Percentiles rank a stretch among this genome's conserved stretches.
Conservation (phyloP, 2,113 vertebrate genomes). For the Rynchops niger region DNA sequence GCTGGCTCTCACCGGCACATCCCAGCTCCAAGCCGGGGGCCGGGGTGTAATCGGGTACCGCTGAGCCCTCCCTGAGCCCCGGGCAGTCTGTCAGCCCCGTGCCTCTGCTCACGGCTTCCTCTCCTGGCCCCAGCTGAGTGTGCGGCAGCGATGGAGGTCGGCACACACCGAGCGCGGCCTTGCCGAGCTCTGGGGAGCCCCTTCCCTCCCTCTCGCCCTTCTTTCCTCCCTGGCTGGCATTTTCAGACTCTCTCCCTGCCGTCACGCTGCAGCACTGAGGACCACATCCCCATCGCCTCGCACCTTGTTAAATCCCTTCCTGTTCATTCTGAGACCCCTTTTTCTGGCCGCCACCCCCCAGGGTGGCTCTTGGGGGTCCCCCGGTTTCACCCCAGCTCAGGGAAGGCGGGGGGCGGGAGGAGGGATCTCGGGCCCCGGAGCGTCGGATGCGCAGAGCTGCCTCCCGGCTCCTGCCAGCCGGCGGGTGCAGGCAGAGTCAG, state of each 20-base stretch:
- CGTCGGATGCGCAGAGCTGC: rapidly evolving
- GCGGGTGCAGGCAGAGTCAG: rapidly evolving
- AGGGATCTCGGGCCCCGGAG: rapidly evolving
- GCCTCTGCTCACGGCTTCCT: background rate
- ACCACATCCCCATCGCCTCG: rapidly evolving
- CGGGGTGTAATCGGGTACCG: rapidly evolving
- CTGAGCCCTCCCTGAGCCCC: background rate
- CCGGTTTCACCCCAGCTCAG: background rate
- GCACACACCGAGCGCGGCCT: rapidly evolving
- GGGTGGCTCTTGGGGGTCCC: background rate
- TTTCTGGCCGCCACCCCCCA: background rate
- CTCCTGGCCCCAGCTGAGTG: rapidly evolving
- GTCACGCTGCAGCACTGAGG: background rate
- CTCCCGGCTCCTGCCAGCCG: background rate
- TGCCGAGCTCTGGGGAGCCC: background rate
- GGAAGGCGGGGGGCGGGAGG: rapidly evolving
- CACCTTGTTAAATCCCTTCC: background rate
- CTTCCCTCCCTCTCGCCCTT: background rate
- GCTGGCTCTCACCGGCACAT: rapidly evolving
- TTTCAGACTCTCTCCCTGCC: background rate
- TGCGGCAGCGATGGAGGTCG: rapidly evolving
- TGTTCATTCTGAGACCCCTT: background rate
- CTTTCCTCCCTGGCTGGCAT: background rate
- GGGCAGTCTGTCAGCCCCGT: rapidly evolving
- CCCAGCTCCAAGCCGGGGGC: background rate